Evolutionary conservation across 2,888 invertebrate species (phyloP).

Genomic region (Heliconius hortense): DNA sequence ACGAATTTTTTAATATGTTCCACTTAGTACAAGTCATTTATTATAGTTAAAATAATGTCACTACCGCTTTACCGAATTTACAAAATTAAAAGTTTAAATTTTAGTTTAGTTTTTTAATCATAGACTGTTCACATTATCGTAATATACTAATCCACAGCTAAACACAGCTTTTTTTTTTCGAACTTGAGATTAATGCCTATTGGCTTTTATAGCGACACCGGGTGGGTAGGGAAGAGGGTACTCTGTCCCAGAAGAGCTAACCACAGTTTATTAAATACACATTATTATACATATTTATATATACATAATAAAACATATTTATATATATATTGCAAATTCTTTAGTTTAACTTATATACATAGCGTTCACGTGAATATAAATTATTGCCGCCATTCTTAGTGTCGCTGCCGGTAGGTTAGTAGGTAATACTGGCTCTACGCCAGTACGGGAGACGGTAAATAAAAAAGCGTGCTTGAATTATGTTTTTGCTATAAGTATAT

Average conservation of each 20-base stretch:
- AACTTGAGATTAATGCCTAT: no score
- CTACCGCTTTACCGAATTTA: neutral
- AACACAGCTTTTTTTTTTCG: no score
- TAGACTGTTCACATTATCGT: neutral
- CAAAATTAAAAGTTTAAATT: neutral
- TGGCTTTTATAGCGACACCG: no score
- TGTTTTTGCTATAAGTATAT: slow-evolving; percentile 14
- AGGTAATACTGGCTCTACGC: slow-evolving; percentile 24
- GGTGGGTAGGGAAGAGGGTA: no score
- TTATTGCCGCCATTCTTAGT: slow-evolving; percentile 43
- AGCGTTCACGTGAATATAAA: slow-evolving; percentile 37
- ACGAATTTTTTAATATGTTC: no score
- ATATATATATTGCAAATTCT: slow-evolving; percentile 1
- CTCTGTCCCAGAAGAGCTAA: no score
- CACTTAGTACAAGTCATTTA: no score
- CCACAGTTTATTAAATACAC: neutral
- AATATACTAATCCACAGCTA: neutral
- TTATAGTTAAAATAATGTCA: no score
- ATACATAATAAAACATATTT: no score
- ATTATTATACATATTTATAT: no score
- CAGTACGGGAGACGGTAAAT: slow-evolving; percentile 2
- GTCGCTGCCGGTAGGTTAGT: slow-evolving; percentile 27
- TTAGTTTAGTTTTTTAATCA: neutral
- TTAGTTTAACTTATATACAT: slow-evolving; percentile 2
- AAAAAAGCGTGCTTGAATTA: slow-evolving; percentile 17